Evolutionary conservation across 1,140 invertebrate species (phyloP).

Genomic region (Lepidostoma basale): DNA sequence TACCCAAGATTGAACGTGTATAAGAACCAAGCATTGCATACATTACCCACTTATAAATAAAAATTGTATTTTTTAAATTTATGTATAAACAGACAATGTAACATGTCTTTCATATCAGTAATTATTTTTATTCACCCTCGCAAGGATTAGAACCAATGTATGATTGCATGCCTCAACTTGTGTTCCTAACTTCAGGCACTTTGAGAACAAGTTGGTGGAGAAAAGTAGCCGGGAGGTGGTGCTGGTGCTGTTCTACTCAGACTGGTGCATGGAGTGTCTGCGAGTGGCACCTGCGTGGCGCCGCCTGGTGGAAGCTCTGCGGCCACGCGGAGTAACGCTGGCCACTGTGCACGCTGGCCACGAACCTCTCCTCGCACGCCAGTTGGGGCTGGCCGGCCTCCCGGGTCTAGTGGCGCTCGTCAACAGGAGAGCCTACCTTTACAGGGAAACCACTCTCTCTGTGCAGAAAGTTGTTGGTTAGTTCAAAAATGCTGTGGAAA

Average conservation of each 20-base stretch:
- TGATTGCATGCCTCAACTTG: too few species aligned
- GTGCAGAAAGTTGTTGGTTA: constrained; percentile 78
- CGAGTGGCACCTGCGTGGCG: constrained; percentile 83
- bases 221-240: constrained; percentile 81
- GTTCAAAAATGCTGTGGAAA: constrained; percentile 36
- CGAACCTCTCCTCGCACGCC: constrained; percentile 75
- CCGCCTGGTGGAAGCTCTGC: constrained; percentile 81
- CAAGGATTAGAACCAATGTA: too few species aligned
- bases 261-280: constrained; percentile 91
- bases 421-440: constrained; percentile 80
- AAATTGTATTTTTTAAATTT: too few species aligned
- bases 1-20: too few species aligned
- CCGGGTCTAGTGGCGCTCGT: constrained; percentile 83
- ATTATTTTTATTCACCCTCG: too few species aligned
- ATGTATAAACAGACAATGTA: constrained; percentile 17
- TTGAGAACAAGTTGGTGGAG: constrained; percentile 84
- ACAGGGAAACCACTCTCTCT: constrained; percentile 77
- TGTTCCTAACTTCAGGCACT: constrained; percentile 68
- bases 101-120: too few species aligned
- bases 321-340: constrained; percentile 74
- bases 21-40: too few species aligned
- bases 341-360: constrained; percentile 85
- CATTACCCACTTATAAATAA: too few species aligned
- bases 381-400: constrained; percentile 78
- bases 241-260: constrained; percentile 87